Percentiles rank a stretch among this genome's conserved stretches.
Conservation (phyloP, 2,113 vertebrate species). For the Rutilus rutilus region DNA sequence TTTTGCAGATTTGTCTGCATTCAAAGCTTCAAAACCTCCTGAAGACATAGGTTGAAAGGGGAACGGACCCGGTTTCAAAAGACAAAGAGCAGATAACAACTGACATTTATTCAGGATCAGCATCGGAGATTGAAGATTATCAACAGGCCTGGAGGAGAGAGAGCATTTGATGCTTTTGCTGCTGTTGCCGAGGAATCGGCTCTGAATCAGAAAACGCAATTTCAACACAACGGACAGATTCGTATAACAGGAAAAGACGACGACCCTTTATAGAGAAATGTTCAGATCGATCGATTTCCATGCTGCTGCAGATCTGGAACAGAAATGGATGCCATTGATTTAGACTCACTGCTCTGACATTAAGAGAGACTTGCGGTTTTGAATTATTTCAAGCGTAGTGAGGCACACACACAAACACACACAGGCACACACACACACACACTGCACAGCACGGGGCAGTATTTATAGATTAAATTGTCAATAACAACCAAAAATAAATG, state of each 20-base stretch:
- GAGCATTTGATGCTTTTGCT: conserved; percentile 76
- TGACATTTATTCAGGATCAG: conserved; percentile 78
- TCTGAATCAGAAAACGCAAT: conserved; percentile 73
- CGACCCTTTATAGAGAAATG: conserved; percentile 14
- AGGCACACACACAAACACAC: not conserved
- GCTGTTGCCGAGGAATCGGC: conserved; percentile 64
- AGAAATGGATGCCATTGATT: conserved; percentile 46
- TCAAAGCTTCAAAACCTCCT: conserved; percentile 39
- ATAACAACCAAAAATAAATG: conserved; percentile 27
- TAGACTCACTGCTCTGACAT: conserved; percentile 39
- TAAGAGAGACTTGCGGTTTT: conserved; percentile 39
- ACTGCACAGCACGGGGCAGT: conserved; percentile 8
- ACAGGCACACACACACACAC: conserved; percentile 13
- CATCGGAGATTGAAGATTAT: conserved; percentile 77
- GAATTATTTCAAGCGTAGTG: conserved; percentile 29
- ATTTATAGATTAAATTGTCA: conserved; percentile 26
- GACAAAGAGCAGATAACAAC: conserved; percentile 70
- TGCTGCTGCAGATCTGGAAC: conserved; percentile 37
- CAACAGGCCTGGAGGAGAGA: conserved; percentile 71
- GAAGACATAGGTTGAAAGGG: conserved; percentile 38
- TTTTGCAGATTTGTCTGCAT: conserved; percentile 38
- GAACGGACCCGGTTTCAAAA: conserved; percentile 35
- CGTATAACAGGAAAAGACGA: not conserved
- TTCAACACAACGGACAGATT: conserved; percentile 17
- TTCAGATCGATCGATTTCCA: conserved; percentile 37